Base-by-base conservation (phyloP, 2,797 vertebrate species). In the Danio choprae region DNA sequence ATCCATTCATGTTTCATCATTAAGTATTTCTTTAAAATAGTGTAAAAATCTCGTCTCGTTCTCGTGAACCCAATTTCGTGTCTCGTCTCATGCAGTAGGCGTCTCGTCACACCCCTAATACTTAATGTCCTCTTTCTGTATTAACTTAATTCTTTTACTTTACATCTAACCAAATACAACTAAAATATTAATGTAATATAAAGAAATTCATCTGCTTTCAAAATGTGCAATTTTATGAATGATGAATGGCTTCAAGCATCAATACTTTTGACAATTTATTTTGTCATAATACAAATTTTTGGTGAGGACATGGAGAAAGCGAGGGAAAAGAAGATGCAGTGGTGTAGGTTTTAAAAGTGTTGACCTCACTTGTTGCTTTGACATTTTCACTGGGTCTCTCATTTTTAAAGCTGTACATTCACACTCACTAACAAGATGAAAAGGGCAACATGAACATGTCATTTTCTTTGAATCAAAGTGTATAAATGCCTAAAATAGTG, bases 81-180 rank as follows among this genome's bases (percentile, higher is more conserved):
- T n/a, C n/a, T n/a, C n/a, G n/a, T n/a, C n/a, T n/a, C n/a, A n/a
- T n/a, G n/a, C n/a, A n/a, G n/a, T n/a, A n/a, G n/a, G n/a, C n/a
- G n/a, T n/a, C n/a, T n/a, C n/a, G n/a, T n/a, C n/a, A n/a, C n/a
- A n/a, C n/a, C n/a, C n/a, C n/a, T n/a, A n/a, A n/a, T n/a, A n/a
- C n/a, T n/a, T n/a, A n/a, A n/a, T n/a, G n/a, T n/a, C n/a, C n/a
- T n/a, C n/a, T n/a, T n/a, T n/a, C n/a, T n/a, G n/a, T n/a, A n/a
- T n/a, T n/a, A n/a, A 77, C 74, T 77, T 77, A 75, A 62, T 62
- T 62, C 0, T 75, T 75, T 75, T 63, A 75, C 44, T 77, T 77
- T 50, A 50, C 16, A 68, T 50, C 44, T 50, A 48, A 68, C 20
- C 11, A n/a, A n/a, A n/a, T n/a, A n/a, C n/a, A 75, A 64, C 60